Percentiles rank a stretch among this genome's conserved stretches.
Conservation (phyloP, 2,113 vertebrate species). For the Micromys minutus region DNA sequence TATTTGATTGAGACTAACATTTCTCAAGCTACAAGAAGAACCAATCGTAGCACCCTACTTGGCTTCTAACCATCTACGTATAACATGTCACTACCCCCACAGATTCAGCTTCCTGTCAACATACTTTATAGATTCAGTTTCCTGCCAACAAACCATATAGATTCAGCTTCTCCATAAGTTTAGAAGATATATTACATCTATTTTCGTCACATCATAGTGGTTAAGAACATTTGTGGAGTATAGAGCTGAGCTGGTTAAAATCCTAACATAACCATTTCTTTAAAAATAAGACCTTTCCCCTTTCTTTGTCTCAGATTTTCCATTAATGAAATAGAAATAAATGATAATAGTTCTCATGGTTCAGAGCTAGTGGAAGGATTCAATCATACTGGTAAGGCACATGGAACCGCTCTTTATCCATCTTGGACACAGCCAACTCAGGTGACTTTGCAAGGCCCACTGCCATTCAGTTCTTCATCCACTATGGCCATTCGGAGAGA, state of each 20-base stretch:
- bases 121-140: neutral
- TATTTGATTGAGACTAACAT: neutral
- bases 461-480: neutral
- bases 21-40: neutral
- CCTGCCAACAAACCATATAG: neutral
- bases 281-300: neutral
- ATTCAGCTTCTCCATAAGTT: neutral
- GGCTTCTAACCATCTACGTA: neutral
- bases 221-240: neutral
- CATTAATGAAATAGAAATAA: neutral
- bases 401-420: neutral
- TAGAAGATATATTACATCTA: neutral
- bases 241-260: neutral
- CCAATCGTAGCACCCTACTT: neutral
- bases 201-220: neutral
- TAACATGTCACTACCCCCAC: neutral
- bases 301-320: neutral
- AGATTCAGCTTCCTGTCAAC: too few relatives aligned
- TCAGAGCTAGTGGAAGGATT: neutral
- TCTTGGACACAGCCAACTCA: neutral
- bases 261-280: neutral
- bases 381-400: neutral
- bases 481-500: neutral
- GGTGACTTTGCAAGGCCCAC: neutral
- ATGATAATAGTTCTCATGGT: neutral